Evolutionary conservation across 2,888 invertebrate species (phyloP), one percentile per base, ranked within the genome.

Genomic region (Lasioglossum leucozonium): DNA sequence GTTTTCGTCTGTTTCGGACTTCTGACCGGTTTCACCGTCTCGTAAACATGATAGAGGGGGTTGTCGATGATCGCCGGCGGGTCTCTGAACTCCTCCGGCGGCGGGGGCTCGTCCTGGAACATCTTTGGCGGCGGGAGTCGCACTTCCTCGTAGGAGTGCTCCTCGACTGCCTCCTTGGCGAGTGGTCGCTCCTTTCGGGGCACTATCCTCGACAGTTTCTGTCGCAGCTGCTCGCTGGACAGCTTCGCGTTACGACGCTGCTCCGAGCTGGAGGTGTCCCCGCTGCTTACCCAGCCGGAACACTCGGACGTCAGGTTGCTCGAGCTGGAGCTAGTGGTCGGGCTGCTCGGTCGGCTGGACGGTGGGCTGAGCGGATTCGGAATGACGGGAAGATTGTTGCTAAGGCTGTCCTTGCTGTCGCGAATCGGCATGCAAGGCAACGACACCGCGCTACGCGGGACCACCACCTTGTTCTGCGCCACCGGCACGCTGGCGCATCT

Each of bases 231-330:
- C 89, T 97, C 97, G 30, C 97, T 97, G 80, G 97, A 92, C 0
- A 94, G 82, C 79, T 94, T 93, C 3, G 91, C 90, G 72, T 89
- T 90, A 0, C 92, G 89, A 69, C 93, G 91, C 30, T 94, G 94
- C 79, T 95, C 94, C 34, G 94, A 94, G 85, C 94, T 94, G 4
- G 94, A 94, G n/a, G 94, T 95, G 77, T 94, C 94, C 0, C 97
- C 96, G 91, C 98, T 98, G 47, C 98, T 98, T 0, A 98, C 98
- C 98, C 98, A 98, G 1, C 98, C 98, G 92, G 98, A 98, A 94
- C 98, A 97, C 94, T 98, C 98, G 91, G 98, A 98, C 8, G 96
- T 96, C 86, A 96, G 96, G 87, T 96, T 96, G 87, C 96, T 96
- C 2, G 96, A 96, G 69, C 96, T 96, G 30, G 96, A 96, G 83